These are phyloP conservation scores for Anhinga rufa DNA, from an alignment of 2,113 vertebrate genomes.

Conservation along the genomic window DNA sequence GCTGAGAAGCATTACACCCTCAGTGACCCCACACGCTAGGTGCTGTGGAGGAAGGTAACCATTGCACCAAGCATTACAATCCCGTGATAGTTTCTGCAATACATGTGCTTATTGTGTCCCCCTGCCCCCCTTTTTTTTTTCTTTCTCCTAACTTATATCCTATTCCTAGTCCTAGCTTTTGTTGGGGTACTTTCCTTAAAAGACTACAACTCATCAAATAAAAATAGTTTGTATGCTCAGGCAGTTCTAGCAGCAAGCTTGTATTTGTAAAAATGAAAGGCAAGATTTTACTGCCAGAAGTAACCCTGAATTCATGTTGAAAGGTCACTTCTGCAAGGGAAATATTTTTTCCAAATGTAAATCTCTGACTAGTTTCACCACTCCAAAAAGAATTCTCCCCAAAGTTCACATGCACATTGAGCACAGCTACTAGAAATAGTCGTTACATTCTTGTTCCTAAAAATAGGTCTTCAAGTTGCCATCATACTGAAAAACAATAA, in stretches of 20 bases:
- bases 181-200: background rate
- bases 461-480: background rate
- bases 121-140: background rate
- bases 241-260: background rate
- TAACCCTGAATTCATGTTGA: background rate
- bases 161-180: background rate
- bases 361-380: background rate
- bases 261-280: background rate
- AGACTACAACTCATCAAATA: background rate
- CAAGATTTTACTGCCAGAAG: background rate
- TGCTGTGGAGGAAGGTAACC: background rate
- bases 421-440: background rate
- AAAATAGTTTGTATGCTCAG: background rate
- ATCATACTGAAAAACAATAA: background rate
- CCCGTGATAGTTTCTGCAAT: background rate
- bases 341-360: conserved; percentile 11
- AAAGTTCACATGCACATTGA: background rate
- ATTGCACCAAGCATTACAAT: background rate
- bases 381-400: background rate
- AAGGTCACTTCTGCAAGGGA: background rate
- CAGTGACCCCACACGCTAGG: background rate
- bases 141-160: background rate
- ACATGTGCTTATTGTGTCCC: background rate
- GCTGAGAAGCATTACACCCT: background rate
- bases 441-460: background rate